Conservation (phyloP, 1,140 invertebrate species). For the Pemphigus obesinymphae region DNA sequence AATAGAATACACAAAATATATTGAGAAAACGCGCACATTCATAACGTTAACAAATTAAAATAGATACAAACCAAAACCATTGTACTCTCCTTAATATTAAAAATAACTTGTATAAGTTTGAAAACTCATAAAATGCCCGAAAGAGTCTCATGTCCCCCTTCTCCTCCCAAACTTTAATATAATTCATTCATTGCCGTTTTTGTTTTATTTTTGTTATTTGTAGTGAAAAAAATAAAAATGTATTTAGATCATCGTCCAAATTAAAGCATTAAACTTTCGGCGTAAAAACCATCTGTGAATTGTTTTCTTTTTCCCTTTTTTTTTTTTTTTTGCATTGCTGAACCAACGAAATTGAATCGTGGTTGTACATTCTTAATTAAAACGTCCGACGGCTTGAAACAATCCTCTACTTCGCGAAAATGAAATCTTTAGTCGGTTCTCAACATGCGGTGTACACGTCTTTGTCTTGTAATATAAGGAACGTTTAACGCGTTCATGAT, state of each 20-base stretch:
- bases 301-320: neutral
- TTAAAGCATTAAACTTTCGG: neutral
- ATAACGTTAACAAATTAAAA: too few relatives aligned
- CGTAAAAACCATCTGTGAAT: slow-evolving; percentile 6
- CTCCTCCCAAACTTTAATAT: neutral
- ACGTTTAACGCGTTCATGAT: too few relatives aligned
- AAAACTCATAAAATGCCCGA: neutral
- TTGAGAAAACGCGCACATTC: too few relatives aligned
- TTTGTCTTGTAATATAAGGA: too few relatives aligned
- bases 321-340: neutral
- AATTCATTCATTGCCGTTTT: neutral
- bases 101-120: neutral
- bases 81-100: neutral
- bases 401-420: neutral
- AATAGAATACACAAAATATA: too few relatives aligned
- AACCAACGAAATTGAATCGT: neutral
- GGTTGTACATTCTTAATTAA: slow-evolving; percentile 12
- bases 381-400: neutral
- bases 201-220: neutral
- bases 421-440: neutral
- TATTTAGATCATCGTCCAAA: neutral
- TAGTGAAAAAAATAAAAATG: neutral
- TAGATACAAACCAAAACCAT: too few relatives aligned
- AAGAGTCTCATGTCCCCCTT: too few relatives aligned
- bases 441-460: neutral